Evolutionary conservation across 2,797 vertebrate genomes (phyloP).

Genomic region (Macroramphosus scolopax): DNA sequence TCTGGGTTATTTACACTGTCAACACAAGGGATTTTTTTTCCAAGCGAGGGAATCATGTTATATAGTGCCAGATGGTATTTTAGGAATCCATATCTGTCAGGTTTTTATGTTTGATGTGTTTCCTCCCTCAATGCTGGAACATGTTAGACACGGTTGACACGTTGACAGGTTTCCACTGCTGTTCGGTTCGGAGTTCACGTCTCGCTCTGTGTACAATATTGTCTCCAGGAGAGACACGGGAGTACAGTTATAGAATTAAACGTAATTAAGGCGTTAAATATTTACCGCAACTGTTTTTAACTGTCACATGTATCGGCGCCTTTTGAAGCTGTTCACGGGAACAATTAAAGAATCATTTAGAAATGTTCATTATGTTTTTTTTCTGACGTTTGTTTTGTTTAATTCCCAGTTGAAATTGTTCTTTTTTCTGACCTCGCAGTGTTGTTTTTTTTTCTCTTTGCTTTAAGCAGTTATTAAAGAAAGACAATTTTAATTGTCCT

Average conservation of each 20-base stretch:
- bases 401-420: constrained; percentile 34
- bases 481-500: constrained; percentile 72
- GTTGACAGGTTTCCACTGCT: constrained; percentile 47
- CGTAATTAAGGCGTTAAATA: constrained; percentile 58
- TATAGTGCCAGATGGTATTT: constrained; percentile 39
- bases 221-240: constrained; percentile 41
- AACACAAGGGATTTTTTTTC: constrained; percentile 10
- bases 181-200: constrained; percentile 31
- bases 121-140: constrained; percentile 12
- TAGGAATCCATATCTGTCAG: constrained; percentile 32
- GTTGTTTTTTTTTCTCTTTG: constrained; percentile 18
- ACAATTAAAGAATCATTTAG: constrained; percentile 59
- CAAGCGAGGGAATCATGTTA: constrained; percentile 10
- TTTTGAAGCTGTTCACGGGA: constrained; percentile 57
- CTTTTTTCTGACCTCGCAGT: constrained; percentile 44
- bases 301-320: constrained; percentile 48
- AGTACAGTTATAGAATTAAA: constrained; percentile 50
- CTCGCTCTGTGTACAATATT: constrained; percentile 25
- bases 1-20: constrained; percentile 27
- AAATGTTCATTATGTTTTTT: constrained; percentile 51
- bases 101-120: constrained; percentile 39
- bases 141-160: too few relatives aligned
- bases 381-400: constrained; percentile 51
- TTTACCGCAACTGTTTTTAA: constrained; percentile 43
- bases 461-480: constrained; percentile 56